phyloP scores from a whole-genome alignment of 2,797 vertebrate species.

The Neopelma chrysocephalum region DNA sequence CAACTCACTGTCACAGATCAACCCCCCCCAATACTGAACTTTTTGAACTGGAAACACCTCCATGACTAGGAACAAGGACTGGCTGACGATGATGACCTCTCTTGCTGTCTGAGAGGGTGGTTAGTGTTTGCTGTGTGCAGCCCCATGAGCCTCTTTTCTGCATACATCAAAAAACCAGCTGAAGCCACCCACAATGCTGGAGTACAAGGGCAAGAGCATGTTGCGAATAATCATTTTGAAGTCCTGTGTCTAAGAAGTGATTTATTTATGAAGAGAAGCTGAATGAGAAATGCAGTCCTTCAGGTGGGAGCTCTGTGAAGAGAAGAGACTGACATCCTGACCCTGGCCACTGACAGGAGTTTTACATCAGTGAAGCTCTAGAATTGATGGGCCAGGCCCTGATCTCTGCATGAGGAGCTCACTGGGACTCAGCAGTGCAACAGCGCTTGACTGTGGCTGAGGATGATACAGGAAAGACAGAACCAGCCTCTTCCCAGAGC shows the following conservation, averaged over 20 bases:
- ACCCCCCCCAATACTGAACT: neutral
- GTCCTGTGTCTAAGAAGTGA: neutral
- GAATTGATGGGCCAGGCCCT: neutral
- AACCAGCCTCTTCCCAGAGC: neutral
- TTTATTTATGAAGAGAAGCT: neutral
- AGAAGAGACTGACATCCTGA: neutral
- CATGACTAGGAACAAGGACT: neutral
- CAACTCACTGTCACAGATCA: neutral
- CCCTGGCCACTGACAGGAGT: neutral
- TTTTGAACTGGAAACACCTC: slow-evolving; percentile 24
- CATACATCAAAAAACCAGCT: neutral
- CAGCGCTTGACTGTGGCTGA: neutral
- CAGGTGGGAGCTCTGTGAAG: neutral
- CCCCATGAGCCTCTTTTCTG: neutral
- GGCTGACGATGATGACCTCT: neutral
- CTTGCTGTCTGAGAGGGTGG: neutral
- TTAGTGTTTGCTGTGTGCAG: neutral
- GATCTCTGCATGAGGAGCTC: neutral
- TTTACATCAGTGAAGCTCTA: neutral
- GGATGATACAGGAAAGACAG: neutral
- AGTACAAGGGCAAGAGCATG: neutral
- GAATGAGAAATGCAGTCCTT: neutral
- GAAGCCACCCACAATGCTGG: slow-evolving; percentile 5
- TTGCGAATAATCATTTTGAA: neutral
- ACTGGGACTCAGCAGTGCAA: neutral